Evolutionary conservation across 2,888 invertebrate genomes (phyloP).

Genomic region (Pristionchus arcanus): DNA sequence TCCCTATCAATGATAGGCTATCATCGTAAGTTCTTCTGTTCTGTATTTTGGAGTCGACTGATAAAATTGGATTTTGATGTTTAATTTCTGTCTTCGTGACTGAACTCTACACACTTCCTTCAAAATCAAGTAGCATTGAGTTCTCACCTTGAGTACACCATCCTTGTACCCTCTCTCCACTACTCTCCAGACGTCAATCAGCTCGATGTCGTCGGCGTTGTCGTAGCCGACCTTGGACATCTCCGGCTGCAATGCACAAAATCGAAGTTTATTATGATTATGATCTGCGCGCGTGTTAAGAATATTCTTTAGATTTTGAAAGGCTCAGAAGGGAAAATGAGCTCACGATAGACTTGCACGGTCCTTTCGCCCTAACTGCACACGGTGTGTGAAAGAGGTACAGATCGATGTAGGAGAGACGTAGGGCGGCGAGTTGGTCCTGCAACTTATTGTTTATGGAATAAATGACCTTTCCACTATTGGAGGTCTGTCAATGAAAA

Average conservation of each 20-base stretch:
- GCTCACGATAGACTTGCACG: not conserved
- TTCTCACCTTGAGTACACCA: constrained; percentile 62
- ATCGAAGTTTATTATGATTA: no score
- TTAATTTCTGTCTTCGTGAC: no score
- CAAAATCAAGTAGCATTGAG: no score
- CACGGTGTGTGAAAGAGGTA: constrained; percentile 71
- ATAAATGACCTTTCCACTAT: not conserved
- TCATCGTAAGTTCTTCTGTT: not conserved
- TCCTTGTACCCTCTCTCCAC: constrained; percentile 68
- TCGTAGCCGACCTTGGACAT: not conserved
- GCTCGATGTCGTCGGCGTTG: constrained; percentile 57
- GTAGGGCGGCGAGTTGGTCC: constrained; percentile 67
- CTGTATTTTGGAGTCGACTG: not conserved
- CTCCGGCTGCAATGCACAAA: not conserved
- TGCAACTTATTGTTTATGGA: not conserved
- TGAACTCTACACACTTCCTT: no score
- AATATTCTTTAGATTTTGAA: no score
- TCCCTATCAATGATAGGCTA: no score
- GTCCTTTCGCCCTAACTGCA: constrained; percentile 56
- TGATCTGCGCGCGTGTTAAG: no score
- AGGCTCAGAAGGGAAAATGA: not conserved
- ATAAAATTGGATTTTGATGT: no score
- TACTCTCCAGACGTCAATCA: constrained; percentile 71
- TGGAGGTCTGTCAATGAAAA: not conserved
- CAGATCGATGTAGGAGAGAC: constrained; percentile 71